These are phyloP conservation scores for Drosophila formosana DNA, from an alignment of 2,888 invertebrate genomes.

Conservation along the genomic window DNA sequence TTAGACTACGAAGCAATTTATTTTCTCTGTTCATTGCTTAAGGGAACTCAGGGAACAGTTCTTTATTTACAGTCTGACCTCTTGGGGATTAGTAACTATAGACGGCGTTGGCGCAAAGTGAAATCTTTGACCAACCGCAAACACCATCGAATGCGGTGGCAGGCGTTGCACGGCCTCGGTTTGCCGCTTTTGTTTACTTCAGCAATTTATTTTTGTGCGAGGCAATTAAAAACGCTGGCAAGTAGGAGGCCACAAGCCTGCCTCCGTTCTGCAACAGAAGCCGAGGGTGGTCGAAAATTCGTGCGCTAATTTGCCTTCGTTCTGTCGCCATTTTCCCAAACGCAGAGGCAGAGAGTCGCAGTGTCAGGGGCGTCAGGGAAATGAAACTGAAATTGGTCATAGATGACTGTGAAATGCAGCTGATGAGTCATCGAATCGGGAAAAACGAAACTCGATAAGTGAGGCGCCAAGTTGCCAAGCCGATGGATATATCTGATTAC, in stretches of 20 bases:
- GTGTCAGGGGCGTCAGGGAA: slow-evolving; percentile 2
- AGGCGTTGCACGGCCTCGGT: slow-evolving; percentile 25
- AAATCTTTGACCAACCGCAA: slow-evolving; percentile 58
- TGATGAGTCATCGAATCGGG: slow-evolving; percentile 63
- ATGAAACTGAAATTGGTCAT: slow-evolving; percentile 52
- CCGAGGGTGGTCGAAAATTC: slow-evolving; percentile 61
- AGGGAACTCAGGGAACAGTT: slow-evolving; percentile 1
- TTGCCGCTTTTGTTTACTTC: slow-evolving; percentile 53
- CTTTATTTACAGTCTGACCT: slow-evolving; percentile 9
- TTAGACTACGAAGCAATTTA: not conserved
- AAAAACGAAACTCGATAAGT: slow-evolving; percentile 48
- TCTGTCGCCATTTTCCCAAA: slow-evolving; percentile 38
- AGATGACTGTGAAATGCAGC: slow-evolving; percentile 55
- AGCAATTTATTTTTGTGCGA: slow-evolving; percentile 65
- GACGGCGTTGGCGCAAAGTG: slow-evolving; percentile 33
- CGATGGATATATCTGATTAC: slow-evolving; percentile 2
- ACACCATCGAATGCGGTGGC: slow-evolving; percentile 11
- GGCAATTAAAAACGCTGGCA: slow-evolving; percentile 50
- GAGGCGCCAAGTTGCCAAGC: slow-evolving; percentile 14
- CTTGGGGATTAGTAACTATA: slow-evolving; percentile 13
- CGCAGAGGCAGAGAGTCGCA: slow-evolving; percentile 25
- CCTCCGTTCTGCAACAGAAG: slow-evolving; percentile 21
- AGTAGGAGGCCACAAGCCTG: slow-evolving; percentile 63
- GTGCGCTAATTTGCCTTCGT: slow-evolving; percentile 62
- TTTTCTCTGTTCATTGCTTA: not conserved